A percentile compares a stretch with the other conserved stretches of the same genome.
Conservation (phyloP, 2,797 vertebrate species). For the Chanos chanos region DNA sequence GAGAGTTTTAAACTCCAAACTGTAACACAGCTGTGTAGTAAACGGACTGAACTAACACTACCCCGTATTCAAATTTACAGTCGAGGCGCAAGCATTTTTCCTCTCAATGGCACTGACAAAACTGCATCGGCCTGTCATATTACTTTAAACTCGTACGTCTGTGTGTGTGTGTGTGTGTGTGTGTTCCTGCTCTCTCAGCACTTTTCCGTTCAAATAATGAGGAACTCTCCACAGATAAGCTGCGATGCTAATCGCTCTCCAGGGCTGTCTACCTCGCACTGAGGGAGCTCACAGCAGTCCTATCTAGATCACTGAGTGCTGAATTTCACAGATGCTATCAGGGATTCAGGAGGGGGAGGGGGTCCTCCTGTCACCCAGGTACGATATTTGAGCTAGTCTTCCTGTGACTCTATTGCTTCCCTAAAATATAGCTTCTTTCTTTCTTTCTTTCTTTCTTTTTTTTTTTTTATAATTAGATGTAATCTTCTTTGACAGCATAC, state of each 20-base stretch:
- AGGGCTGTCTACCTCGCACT: background rate
- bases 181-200: conserved; percentile 23
- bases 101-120: no score
- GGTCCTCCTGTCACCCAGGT: no score
- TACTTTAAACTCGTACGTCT: no score
- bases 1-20: no score
- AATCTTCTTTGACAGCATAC: conserved; percentile 5
- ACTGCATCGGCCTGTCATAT: no score
- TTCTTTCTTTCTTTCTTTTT: background rate
- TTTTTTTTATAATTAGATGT: conserved; percentile 1
- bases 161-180: conserved; percentile 1
- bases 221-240: conserved; percentile 19
- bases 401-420: background rate
- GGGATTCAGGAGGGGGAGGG: conserved; percentile 32
- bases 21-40: no score
- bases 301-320: conserved; percentile 46
- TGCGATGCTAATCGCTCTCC: conserved; percentile 32
- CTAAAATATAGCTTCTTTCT: background rate
- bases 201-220: conserved; percentile 24
- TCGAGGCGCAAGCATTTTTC: no score
- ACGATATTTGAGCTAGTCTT: background rate
- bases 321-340: conserved; percentile 29
- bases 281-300: conserved; percentile 5
- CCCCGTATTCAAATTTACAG: no score
- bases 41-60: no score